Conservation (phyloP, 2,797 vertebrate species). For the Periophthalmus magnuspinnatus region DNA sequence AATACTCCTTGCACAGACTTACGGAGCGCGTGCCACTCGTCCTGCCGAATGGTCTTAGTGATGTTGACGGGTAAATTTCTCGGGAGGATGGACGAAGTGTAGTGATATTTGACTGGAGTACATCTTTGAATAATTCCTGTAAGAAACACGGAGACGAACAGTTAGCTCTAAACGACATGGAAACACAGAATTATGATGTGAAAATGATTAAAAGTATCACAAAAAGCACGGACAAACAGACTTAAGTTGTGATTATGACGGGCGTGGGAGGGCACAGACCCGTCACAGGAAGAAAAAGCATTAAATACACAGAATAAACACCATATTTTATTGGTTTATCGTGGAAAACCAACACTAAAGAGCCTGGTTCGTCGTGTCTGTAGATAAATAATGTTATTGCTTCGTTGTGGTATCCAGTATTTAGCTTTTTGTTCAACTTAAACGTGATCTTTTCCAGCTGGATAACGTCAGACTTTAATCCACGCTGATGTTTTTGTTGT, state of each 20-base stretch:
- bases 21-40: slow-evolving; percentile 95
- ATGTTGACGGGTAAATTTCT: slow-evolving; percentile 88
- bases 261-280: background rate
- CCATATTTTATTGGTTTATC: too few relatives aligned
- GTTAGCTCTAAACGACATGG: background rate
- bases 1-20: slow-evolving; percentile 64
- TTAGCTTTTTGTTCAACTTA: background rate
- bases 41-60: slow-evolving; percentile 93
- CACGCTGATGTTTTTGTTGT: too few relatives aligned
- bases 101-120: slow-evolving; percentile 90
- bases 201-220: background rate
- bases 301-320: background rate
- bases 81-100: slow-evolving; percentile 91
- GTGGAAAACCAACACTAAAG: background rate
- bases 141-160: background rate
- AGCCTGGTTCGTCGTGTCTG: background rate
- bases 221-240: background rate
- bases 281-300: background rate
- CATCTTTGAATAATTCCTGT: slow-evolving; percentile 89
- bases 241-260: background rate
- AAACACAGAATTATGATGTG: background rate
- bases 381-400: background rate
- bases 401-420: background rate
- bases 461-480: background rate
- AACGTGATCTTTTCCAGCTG: background rate